Evolutionary conservation across 2,888 invertebrate genomes (phyloP).

Genomic region (Agrochola macilenta): DNA sequence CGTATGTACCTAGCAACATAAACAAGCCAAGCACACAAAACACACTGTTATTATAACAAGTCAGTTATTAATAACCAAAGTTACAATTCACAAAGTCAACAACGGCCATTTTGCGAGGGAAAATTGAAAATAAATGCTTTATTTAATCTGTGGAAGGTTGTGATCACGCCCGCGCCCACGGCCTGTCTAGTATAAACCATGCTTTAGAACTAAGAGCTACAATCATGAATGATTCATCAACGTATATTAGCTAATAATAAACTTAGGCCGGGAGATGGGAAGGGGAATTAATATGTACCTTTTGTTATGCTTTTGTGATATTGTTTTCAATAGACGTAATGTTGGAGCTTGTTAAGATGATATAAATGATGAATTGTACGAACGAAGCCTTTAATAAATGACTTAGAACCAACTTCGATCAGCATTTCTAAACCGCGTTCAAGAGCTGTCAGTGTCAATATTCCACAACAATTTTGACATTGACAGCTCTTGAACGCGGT

Average conservation of each 20-base stretch:
- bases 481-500: not conserved
- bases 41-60: conserved; percentile 19
- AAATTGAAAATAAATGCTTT: conserved; percentile 56
- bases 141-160: conserved; percentile 49
- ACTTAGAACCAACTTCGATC: not conserved
- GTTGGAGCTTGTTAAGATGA: not conserved
- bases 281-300: conserved; percentile 19
- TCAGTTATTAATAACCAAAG: conserved; percentile 41
- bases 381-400: not conserved
- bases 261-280: conserved; percentile 35
- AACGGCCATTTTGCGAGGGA: conserved; percentile 44
- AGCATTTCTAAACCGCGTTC: not conserved
- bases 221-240: conserved; percentile 68
- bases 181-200: conserved; percentile 43
- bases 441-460: not conserved
- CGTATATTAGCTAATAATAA: conserved; percentile 59
- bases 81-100: conserved; percentile 53
- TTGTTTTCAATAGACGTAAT: conserved; percentile 29
- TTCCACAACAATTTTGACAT: too few relatives aligned
- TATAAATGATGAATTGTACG: conserved; percentile 4
- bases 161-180: conserved; percentile 65
- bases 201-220: conserved; percentile 54
- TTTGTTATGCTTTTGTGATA: conserved; percentile 6
- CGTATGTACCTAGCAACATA: conserved; percentile 9
- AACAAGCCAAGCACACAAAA: conserved; percentile 35